Evolutionary conservation across 2,888 invertebrate genomes (phyloP), one percentile per base, ranked within the genome.

Genomic region (Sclerodermus sp.): DNA sequence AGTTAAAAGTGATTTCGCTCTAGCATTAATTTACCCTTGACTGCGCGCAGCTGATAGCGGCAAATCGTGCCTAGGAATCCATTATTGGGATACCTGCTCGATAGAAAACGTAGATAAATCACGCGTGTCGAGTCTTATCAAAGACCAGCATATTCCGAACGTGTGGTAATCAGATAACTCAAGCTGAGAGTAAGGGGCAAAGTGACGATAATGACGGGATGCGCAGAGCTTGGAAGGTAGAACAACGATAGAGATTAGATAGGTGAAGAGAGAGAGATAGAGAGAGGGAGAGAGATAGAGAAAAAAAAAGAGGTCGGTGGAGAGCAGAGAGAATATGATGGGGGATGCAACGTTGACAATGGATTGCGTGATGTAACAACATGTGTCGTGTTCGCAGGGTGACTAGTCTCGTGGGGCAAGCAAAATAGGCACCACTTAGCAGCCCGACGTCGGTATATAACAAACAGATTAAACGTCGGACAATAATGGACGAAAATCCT

Each of bases 361-460:
- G 62, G 70, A 64, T 32, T 51, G 58, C 59, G 67, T 67, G 70
- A 74, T 73, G 75, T 74, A 76, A 75, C 74, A 70, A 74, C 76
- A 76, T 76, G 76, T 76, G 76, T 75, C 75, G 64, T 64, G 64
- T 72, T 75, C 74, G 62, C 73, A 70, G 56, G 67, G 58, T 55
- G 53, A 60, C 67, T 60, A 64, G 4, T 12, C 34, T 34, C 12
- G 6, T 61, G 64, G 64, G 64, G 60, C 52, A 59, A 59, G 62
- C 68, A 71, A 73, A 74, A 70, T 68, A 70, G 65, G 64, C 69
- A 74, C 75, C 74, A 75, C 75, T 75, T 75, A 75, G 74, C 75
- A 73, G 71, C 69, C 72, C 66, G 64, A 63, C 66, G 55, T 66
- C 66, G 65, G 68, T 73, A 61, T 71, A 74, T 73, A 70, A 73